Evolutionary conservation across 2,113 vertebrate species (phyloP).

Genomic region (Tylochromis polylepis): DNA sequence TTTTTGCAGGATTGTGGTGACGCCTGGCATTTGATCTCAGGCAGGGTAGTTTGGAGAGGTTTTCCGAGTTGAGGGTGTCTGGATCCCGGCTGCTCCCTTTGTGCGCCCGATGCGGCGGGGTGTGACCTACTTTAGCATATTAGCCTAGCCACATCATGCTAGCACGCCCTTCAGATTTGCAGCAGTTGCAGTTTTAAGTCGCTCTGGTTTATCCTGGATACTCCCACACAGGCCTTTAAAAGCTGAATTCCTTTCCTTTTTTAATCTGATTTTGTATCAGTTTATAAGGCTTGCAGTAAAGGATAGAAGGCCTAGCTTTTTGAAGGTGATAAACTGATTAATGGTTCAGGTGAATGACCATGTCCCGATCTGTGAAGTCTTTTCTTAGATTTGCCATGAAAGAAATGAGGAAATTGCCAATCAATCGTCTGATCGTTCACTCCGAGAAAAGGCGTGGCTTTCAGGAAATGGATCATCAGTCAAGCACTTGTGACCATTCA

Average conservation of each 20-base stretch:
- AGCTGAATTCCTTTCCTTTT: background rate
- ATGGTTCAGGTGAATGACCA: background rate
- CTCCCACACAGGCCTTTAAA: background rate
- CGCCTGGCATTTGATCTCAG: background rate
- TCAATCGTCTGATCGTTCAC: background rate
- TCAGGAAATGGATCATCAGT: slow-evolving; percentile 36
- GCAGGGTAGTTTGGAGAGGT: background rate
- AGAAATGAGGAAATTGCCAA: background rate
- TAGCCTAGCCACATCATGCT: slow-evolving; percentile 57
- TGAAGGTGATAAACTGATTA: background rate
- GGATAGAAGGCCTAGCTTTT: background rate
- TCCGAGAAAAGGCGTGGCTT: slow-evolving; percentile 63
- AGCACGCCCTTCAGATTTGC: slow-evolving; percentile 31
- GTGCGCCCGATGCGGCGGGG: slow-evolving; percentile 69
- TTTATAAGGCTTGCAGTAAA: background rate
- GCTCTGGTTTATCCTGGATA: too few species aligned
- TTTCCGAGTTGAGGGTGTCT: slow-evolving; percentile 12
- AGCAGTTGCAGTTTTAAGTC: background rate
- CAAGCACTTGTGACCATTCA: background rate
- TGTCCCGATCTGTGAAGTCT: too few species aligned
- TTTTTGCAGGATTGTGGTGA: background rate
- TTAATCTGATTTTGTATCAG: background rate
- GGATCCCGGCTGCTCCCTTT: slow-evolving; percentile 53
- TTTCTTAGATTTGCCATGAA: background rate
- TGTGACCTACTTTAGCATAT: slow-evolving; percentile 78